These are phyloP conservation scores for Arizona elegans DNA, from an alignment of 2,113 vertebrate species.

Conservation along the genomic window DNA sequence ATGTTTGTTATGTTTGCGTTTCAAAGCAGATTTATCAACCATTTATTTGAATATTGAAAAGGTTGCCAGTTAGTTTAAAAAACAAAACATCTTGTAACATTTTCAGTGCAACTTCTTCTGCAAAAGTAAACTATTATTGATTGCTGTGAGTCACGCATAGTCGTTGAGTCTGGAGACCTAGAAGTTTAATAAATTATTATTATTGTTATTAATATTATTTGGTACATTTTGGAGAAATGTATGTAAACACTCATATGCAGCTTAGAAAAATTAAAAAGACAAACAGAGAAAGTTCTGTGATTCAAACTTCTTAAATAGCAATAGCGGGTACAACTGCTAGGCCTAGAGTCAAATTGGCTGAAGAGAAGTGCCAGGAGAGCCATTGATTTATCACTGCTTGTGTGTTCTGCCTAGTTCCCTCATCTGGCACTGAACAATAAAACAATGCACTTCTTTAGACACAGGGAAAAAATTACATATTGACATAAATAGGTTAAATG, in stretches of 20 bases:
- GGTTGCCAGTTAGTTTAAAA: background rate
- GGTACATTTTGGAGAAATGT: background rate
- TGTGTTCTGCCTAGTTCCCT: background rate
- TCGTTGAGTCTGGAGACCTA: background rate
- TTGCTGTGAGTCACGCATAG: background rate
- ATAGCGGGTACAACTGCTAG: background rate
- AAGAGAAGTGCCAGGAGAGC: background rate
- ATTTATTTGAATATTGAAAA: conserved; percentile 5
- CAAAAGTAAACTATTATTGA: background rate
- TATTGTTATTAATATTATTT: background rate
- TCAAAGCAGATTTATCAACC: background rate
- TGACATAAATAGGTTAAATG: background rate
- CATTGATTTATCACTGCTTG: background rate
- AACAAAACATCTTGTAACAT: background rate
- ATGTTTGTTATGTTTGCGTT: no score
- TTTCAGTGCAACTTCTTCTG: background rate
- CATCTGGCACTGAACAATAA: background rate
- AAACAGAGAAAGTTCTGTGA: background rate
- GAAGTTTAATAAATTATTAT: background rate
- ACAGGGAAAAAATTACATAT: background rate
- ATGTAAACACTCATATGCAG: background rate
- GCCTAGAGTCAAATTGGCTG: background rate
- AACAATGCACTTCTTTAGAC: background rate
- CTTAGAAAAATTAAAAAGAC: background rate
- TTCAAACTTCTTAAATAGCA: background rate